Percentiles rank a stretch among this genome's conserved stretches.
phyloP scores from a whole-genome alignment of 2,797 vertebrate genomes.

The Spinibarbus caldwelli region DNA sequence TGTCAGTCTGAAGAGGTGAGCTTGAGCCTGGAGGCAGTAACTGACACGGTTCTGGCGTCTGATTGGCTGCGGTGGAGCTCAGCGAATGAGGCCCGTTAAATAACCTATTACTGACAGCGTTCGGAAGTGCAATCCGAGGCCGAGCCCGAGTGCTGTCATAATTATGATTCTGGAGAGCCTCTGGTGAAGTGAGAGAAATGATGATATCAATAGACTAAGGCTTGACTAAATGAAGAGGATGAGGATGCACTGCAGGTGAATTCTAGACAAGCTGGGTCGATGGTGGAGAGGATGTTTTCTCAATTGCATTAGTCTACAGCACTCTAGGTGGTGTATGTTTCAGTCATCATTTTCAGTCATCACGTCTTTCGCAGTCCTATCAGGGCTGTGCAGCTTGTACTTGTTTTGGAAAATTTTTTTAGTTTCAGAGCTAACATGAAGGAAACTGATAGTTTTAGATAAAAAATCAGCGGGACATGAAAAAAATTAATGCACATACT shows the following conservation, averaged over 20 bases:
- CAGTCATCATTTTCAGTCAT: not conserved
- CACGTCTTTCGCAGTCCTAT: not conserved
- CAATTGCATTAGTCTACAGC: slow-evolving; percentile 17
- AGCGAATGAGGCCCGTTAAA: slow-evolving; percentile 21
- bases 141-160: slow-evolving; percentile 44
- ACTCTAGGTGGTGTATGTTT: slow-evolving; percentile 9
- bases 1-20: slow-evolving; percentile 47
- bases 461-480: not conserved
- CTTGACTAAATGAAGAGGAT: slow-evolving; percentile 52
- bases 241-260: slow-evolving; percentile 46
- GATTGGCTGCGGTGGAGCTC: slow-evolving; percentile 35
- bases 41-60: not conserved
- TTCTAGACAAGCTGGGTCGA: slow-evolving; percentile 35
- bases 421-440: not conserved
- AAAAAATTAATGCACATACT: not conserved
- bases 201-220: slow-evolving; percentile 49
- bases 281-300: slow-evolving; percentile 11
- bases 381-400: not conserved
- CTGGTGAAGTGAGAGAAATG: slow-evolving; percentile 50
- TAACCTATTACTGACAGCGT: slow-evolving; percentile 38
- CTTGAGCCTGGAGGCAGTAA: slow-evolving; percentile 28
- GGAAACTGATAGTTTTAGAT: not conserved
- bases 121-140: slow-evolving; percentile 27
- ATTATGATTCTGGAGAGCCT: slow-evolving; percentile 52
- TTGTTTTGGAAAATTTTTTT: not conserved